Base-by-base conservation (phyloP, 2,113 vertebrate species). In the western clawed frog (Xenopus tropicalis) region DNA sequence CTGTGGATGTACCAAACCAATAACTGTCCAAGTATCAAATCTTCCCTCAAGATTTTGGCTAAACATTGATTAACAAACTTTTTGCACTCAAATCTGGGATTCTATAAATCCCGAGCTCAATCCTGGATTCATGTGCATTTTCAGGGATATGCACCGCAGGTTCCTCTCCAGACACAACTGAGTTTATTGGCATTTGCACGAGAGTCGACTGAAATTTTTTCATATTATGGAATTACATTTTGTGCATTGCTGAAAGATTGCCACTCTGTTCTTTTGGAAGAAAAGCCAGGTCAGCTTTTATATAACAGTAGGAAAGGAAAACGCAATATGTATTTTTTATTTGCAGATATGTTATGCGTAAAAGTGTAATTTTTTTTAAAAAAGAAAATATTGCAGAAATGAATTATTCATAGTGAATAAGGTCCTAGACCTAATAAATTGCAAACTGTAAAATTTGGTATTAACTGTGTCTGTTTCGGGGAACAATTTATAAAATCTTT, bases 261-360 rank as follows among this genome's bases (percentile, higher is more conserved):
- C 57, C 56, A 29, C 58, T 69, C 11, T 68, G 58, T 76, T 76
- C 46, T 76, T 61, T 29, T 19, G 44, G 16, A 69, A 69, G 66
- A 76, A 63, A 69, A 63, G 73, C 48, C 58, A 69, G 73, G 66
- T 76, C 66, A 76, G 73, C 58, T 62, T 51, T 62, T 54, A 75
- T 69, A 42, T 25, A 69, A 42, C n/a, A 59, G 58, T 42, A 54
- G 42, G 46, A 24, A 10, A 19, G 1, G 21, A 20, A 66, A 48
- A 54, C 9, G 20, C 46, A 61, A 61, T 66, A 13, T 42, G 23
- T 61, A 69, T 61, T 48, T 74, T 61, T 10, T 52, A 29, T 54
- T 61, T 74, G 72, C 23, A 67, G 42, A 61, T 21, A 67, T 23
- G 43, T 24, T 73, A 42, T 65, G 11, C 20, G 65, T 68, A 54